phyloP scores from a whole-genome alignment of 35 echinoderm and acorn worm genomes.

The Anneissia japonica region DNA sequence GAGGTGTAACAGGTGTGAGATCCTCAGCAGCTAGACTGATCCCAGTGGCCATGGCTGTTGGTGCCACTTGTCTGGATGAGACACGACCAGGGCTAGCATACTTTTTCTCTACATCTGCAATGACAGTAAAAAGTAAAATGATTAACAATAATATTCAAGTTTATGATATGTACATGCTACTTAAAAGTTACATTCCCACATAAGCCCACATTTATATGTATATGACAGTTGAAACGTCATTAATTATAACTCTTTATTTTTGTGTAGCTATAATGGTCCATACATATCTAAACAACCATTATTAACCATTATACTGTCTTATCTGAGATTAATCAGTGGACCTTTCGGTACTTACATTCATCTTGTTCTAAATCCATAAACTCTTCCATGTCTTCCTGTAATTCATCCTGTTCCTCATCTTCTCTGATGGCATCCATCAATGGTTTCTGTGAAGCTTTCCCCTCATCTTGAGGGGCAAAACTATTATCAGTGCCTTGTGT shows the following conservation, averaged over 20 bases:
- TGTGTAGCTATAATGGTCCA: too few species aligned
- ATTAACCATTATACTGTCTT: too few species aligned
- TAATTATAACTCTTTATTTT: too few species aligned
- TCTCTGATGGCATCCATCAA: constrained; percentile 67
- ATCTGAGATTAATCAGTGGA: too few species aligned
- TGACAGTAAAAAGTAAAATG: neutral
- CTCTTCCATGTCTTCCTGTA: constrained; percentile 5
- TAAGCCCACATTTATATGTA: too few species aligned
- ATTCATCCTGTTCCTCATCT: constrained; percentile 1
- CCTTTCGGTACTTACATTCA: neutral
- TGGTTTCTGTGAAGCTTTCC: neutral
- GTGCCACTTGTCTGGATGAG: constrained; percentile 53
- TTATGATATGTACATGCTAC: too few species aligned
- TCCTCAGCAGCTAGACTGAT: constrained; percentile 61
- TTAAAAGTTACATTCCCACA: too few species aligned
- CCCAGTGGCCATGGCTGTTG: constrained; percentile 61
- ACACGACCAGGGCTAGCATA: neutral
- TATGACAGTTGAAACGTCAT: too few species aligned
- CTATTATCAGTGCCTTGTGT: constrained; percentile 70
- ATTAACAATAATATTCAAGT: too few species aligned
- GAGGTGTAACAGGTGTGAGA: constrained; percentile 42
- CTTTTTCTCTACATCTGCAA: neutral
- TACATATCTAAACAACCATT: too few species aligned
- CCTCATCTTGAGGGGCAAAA: constrained; percentile 41
- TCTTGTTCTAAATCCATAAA: neutral